Conservation (phyloP, 2,797 vertebrate genomes). For the Oreochromis mossambicus region DNA sequence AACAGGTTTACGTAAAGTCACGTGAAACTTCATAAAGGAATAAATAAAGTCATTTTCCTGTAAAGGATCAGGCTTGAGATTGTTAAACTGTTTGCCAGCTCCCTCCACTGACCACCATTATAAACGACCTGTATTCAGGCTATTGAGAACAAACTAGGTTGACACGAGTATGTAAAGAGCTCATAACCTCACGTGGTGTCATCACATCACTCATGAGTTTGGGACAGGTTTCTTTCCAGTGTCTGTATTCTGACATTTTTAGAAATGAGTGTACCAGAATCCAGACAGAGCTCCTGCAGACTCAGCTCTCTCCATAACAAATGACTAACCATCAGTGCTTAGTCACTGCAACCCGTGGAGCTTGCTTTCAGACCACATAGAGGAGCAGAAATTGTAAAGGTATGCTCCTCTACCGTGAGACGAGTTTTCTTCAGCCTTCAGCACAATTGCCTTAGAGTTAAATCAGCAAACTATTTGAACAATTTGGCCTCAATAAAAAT, state of each 20-base stretch:
- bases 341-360: not conserved
- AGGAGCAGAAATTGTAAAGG: not conserved
- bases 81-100: slow-evolving; percentile 6
- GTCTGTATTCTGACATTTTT: not conserved
- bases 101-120: not conserved
- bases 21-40: slow-evolving; percentile 31
- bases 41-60: slow-evolving; percentile 42
- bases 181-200: not conserved
- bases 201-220: not conserved
- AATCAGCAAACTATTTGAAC: not conserved
- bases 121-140: not conserved
- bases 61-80: not conserved
- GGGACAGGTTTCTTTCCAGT: not conserved
- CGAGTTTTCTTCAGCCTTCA: not conserved
- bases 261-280: not conserved
- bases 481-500: not conserved
- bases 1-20: slow-evolving; percentile 16
- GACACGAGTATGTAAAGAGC: not conserved
- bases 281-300: not conserved
- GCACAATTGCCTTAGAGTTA: not conserved
- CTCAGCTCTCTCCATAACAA: not conserved
- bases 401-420: not conserved
- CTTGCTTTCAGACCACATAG: not conserved
- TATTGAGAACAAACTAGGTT: not conserved
- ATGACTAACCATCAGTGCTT: not conserved